Evolutionary conservation across 2,113 vertebrate genomes (phyloP).

Genomic region (Hemiprocne comata): DNA sequence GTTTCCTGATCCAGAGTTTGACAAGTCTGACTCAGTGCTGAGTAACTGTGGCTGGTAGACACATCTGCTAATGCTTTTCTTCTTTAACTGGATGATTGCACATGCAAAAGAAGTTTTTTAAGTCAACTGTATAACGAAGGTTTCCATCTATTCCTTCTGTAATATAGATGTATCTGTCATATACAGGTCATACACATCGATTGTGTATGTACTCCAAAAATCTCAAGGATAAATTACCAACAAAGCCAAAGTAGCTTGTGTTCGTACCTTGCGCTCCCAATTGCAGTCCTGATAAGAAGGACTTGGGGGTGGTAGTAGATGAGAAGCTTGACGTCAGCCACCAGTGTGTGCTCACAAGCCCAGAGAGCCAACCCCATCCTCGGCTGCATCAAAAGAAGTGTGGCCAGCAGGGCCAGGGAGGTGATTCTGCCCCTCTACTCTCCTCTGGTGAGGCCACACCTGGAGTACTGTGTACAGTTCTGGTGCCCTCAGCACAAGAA

Average conservation of each 20-base stretch:
- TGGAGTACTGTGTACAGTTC: no score
- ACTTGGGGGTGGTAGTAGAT: no score
- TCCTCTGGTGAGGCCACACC: no score
- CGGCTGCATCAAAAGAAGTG: no score
- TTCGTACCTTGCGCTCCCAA: not conserved
- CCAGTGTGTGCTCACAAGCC: no score
- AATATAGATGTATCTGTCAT: not conserved
- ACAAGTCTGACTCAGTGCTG: not conserved
- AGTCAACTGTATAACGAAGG: not conserved
- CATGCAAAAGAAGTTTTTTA: not conserved
- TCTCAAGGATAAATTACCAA: not conserved
- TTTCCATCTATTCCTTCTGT: not conserved
- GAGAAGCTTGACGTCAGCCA: no score
- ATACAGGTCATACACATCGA: not conserved
- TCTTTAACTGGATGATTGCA: not conserved
- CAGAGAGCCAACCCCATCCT: no score
- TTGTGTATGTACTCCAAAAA: not conserved
- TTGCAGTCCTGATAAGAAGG: no score
- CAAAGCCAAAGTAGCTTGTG: not conserved
- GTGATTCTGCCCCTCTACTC: no score
- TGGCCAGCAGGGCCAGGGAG: no score
- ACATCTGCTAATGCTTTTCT: not conserved
- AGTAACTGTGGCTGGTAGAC: not conserved
- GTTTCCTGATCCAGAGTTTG: not conserved
- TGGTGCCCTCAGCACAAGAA: no score